A percentile compares a stretch with the other conserved stretches of the same genome.
phyloP scores from a whole-genome alignment of 1,140 invertebrate genomes.

The Eurosta solidaginis region DNA sequence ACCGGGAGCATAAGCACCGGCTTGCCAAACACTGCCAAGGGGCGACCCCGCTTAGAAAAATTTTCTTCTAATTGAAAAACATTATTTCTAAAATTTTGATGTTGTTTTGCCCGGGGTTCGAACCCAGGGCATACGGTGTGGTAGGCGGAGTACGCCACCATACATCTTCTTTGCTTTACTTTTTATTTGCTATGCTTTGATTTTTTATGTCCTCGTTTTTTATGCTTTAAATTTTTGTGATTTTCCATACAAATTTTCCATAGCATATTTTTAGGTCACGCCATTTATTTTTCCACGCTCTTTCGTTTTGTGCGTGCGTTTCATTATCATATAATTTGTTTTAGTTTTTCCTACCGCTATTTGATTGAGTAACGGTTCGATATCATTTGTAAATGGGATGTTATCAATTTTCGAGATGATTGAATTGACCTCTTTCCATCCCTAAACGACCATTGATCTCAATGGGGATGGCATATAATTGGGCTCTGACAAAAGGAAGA shows the following conservation, averaged over 20 bases:
- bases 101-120: too few species aligned
- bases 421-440: constrained; percentile 46
- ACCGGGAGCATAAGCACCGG: too few species aligned
- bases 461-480: background rate
- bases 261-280: constrained; percentile 45
- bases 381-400: constrained; percentile 60
- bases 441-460: too few species aligned
- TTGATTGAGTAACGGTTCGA: constrained; percentile 33
- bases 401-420: constrained; percentile 60
- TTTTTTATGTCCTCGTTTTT: constrained; percentile 36
- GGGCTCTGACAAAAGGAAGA: background rate
- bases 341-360: background rate
- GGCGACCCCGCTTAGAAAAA: too few species aligned
- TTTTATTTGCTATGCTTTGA: constrained; percentile 46
- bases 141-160: too few species aligned
- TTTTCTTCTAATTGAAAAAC: too few species aligned
- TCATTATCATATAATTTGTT: constrained; percentile 22
- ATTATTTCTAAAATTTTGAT: too few species aligned
- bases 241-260: constrained; percentile 44
- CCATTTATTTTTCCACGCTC: background rate
- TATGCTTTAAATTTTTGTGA: constrained; percentile 1
- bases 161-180: constrained; percentile 32
- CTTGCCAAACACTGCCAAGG: too few species aligned
- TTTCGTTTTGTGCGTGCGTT: constrained; percentile 23
- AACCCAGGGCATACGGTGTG: too few species aligned